phyloP scores from a whole-genome alignment of 1,140 invertebrate species.

The Helicorthomorpha holstii region DNA sequence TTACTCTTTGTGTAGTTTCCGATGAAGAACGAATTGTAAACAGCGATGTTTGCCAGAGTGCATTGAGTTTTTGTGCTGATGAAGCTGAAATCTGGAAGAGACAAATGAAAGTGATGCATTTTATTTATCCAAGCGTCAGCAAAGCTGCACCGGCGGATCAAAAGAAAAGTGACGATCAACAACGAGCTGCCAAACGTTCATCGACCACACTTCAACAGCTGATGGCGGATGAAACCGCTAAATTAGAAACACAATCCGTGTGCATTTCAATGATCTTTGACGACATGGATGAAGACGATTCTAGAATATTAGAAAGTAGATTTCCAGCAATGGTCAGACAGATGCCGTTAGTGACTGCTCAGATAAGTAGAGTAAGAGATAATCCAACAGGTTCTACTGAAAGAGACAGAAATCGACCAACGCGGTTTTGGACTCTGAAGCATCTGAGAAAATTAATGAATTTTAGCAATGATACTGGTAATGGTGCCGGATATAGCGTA shows the following conservation, averaged over 20 bases:
- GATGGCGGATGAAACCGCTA: neutral
- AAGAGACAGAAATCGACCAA: neutral
- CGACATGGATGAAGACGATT: conserved; percentile 5
- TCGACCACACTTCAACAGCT: neutral
- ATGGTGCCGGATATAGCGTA: neutral
- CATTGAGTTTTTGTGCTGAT: conserved; percentile 15
- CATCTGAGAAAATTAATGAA: conserved; percentile 4
- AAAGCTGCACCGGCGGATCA: neutral
- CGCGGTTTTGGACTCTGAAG: conserved; percentile 6
- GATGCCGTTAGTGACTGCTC: neutral
- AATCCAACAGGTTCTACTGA: neutral
- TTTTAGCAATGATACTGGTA: neutral
- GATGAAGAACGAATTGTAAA: conserved; percentile 11
- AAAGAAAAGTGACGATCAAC: neutral
- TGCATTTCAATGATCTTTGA: conserved; percentile 9
- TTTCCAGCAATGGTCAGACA: too few relatives aligned
- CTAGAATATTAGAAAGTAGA: neutral
- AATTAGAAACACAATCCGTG: conserved; percentile 4
- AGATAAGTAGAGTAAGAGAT: neutral
- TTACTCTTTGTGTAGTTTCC: conserved; percentile 16
- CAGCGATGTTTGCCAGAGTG: conserved; percentile 13
- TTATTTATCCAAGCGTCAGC: conserved; percentile 5
- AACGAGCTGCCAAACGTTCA: neutral
- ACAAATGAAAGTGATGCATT: conserved; percentile 17
- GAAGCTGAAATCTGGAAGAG: conserved; percentile 19